Conservation (phyloP, 2,888 invertebrate species). For the Heliconius aoede region DNA sequence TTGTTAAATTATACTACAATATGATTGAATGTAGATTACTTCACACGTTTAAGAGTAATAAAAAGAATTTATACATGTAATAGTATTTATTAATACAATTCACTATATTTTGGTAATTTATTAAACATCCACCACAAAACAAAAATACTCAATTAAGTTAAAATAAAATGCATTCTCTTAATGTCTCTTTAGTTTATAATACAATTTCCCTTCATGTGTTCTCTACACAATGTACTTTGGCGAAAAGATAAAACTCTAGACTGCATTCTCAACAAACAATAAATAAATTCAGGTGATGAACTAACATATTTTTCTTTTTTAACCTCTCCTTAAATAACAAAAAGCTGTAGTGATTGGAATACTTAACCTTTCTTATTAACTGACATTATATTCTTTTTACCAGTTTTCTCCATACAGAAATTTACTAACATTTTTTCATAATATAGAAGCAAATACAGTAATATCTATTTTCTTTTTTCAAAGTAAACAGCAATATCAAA, state of each 20-base stretch:
- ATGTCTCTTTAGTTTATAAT: not conserved
- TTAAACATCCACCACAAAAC: not conserved
- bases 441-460: too few relatives aligned
- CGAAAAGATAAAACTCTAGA: not conserved
- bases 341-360: too few relatives aligned
- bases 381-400: too few relatives aligned
- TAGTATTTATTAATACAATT: slow-evolving; percentile 7
- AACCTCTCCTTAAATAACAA: too few relatives aligned
- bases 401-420: too few relatives aligned
- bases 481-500: too few relatives aligned
- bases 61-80: not conserved
- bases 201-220: not conserved
- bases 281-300: not conserved
- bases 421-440: too few relatives aligned
- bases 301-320: too few relatives aligned
- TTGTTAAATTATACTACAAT: too few relatives aligned
- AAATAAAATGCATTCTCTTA: not conserved
- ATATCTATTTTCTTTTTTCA: too few relatives aligned
- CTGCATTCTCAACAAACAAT: not conserved
- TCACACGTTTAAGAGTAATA: not conserved
- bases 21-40: too few relatives aligned
- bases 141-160: not conserved
- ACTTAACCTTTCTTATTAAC: too few relatives aligned
- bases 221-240: not conserved
- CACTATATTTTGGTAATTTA: slow-evolving; percentile 15